A percentile compares a stretch with the other conserved stretches of the same genome.
Conservation (phyloP, 2,888 invertebrate species). For the Thera obeliscata region DNA sequence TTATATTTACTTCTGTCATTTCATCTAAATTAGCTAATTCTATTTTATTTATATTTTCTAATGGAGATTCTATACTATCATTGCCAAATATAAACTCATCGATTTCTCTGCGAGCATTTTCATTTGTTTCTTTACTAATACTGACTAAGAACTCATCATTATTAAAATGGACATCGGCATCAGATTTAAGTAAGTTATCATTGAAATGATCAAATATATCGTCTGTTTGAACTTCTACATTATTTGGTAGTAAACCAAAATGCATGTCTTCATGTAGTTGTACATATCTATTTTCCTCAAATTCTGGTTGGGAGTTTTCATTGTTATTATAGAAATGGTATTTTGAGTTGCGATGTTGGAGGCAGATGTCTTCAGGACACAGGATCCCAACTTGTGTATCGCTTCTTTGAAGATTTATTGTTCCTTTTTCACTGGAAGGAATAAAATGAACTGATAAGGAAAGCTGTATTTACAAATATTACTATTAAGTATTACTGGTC, state of each 20-base stretch:
- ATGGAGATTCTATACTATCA: conserved; percentile 27
- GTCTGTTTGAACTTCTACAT: conserved; percentile 28
- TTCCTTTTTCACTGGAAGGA: conserved; percentile 65
- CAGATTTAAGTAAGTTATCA: conserved; percentile 31
- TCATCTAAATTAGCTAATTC: conserved; percentile 31
- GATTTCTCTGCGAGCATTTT: conserved; percentile 21
- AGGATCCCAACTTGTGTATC: conserved; percentile 57
- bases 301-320: conserved; percentile 31
- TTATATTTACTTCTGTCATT: conserved; percentile 30
- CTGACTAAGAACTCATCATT: conserved; percentile 33
- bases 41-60: conserved; percentile 31
- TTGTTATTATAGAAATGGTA: conserved; percentile 35
- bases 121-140: conserved; percentile 27
- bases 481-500: no score
- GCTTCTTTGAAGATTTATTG: conserved; percentile 64
- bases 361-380: conserved; percentile 64
- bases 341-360: conserved; percentile 38
- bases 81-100: conserved; percentile 32
- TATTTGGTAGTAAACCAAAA: conserved; percentile 25
- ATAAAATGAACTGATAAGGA: neutral
- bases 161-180: conserved; percentile 27
- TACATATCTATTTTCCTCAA: conserved; percentile 32
- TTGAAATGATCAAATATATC: conserved; percentile 31
- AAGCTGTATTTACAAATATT: no score
- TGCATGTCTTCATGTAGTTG: conserved; percentile 36